These are phyloP conservation scores for Nesogale talazaci DNA, from an alignment of 2,113 vertebrate genomes.

Conservation along the genomic window DNA sequence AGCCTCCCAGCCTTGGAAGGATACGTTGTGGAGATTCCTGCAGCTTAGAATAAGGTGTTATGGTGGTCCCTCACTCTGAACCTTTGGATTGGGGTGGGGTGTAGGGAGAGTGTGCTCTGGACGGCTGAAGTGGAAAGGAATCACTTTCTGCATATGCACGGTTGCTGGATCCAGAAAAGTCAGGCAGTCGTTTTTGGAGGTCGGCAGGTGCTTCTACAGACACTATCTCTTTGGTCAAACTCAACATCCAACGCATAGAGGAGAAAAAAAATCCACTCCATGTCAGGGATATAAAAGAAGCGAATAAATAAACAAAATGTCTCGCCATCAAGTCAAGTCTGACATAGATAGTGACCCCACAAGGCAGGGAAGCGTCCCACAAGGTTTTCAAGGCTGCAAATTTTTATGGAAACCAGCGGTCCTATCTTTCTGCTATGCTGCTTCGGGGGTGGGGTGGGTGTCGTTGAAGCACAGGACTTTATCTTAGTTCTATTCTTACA, in stretches of 20 bases:
- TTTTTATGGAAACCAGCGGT: not conserved
- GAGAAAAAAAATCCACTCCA: not conserved
- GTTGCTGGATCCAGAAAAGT: not conserved
- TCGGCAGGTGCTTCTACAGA: not conserved
- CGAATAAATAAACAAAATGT: not conserved
- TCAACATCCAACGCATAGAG: not conserved
- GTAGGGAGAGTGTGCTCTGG: not conserved
- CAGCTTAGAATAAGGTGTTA: not conserved
- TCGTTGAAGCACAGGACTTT: not conserved
- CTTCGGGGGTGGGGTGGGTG: not conserved
- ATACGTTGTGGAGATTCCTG: not conserved
- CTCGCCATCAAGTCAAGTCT: not conserved
- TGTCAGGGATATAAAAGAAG: not conserved
- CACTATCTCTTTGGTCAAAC: not conserved
- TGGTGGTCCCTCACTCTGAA: not conserved
- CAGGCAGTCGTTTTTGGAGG: not conserved
- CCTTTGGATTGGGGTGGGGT: not conserved
- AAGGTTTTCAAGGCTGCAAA: not conserved
- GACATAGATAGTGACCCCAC: not conserved
- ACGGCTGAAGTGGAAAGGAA: not conserved
- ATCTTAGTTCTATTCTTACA: not conserved
- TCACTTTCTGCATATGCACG: not conserved
- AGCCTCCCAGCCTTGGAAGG: not conserved
- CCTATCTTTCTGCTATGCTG: not conserved
- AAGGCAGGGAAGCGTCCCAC: not conserved